These are phyloP conservation scores for Corythaeola cristata DNA, from an alignment of 2,113 vertebrate species.

Conservation along the genomic window DNA sequence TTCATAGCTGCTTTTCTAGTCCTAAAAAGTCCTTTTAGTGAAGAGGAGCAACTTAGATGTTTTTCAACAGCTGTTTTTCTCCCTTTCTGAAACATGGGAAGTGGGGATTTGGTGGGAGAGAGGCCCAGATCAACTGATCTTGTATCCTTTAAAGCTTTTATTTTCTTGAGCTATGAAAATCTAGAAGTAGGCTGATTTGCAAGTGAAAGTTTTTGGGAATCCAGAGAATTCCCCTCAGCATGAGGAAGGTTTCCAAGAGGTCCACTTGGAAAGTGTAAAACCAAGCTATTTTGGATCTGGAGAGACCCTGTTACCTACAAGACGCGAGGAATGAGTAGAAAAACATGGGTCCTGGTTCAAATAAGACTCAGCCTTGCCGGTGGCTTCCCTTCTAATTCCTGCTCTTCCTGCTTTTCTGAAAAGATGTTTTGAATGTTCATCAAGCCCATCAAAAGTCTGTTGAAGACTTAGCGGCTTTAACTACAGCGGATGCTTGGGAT, in stretches of 20 bases:
- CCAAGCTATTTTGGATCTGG: not conserved
- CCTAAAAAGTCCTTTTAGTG: not conserved
- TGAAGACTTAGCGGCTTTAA: not conserved
- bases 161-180: not conserved
- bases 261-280: not conserved
- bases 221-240: not conserved
- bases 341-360: not conserved
- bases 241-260: not conserved
- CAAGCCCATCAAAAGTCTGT: not conserved
- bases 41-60: not conserved
- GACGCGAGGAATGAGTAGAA: not conserved
- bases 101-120: not conserved
- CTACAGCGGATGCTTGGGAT: not conserved
- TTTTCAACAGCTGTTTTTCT: not conserved
- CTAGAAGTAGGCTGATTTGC: not conserved
- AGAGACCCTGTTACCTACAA: not conserved
- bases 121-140: not conserved
- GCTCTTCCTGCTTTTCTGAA: not conserved
- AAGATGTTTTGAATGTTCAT: not conserved
- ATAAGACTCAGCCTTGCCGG: not conserved
- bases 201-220: not conserved
- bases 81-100: not conserved
- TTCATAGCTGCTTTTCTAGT: not conserved
- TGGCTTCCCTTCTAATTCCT: not conserved
- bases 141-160: not conserved